Base-by-base conservation (phyloP, 2,113 vertebrate species). In the Cyanistes caeruleus region DNA sequence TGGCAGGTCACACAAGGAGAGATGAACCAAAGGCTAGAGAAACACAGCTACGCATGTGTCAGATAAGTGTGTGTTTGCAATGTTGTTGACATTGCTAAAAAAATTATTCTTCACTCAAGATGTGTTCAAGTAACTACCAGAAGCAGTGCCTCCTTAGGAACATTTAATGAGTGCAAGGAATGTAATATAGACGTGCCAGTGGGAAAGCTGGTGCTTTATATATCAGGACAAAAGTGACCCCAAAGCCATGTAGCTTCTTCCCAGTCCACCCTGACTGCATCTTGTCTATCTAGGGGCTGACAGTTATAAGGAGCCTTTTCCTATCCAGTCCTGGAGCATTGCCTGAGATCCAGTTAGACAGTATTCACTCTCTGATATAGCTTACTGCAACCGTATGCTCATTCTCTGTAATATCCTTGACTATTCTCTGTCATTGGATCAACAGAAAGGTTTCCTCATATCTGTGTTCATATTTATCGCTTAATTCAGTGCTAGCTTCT, bases 311-410 rank as follows among this genome's bases (percentile, higher is more conserved):
- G 13, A 95, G 2, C 1, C 0, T 56, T 84, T 86, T 65, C 39
- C 63, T 73, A 58, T 51, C 69, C 4, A 4, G 33, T 69, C 56
- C 73, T 86, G 76, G 89, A 95, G 76, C 4, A 0, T 48, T 90
- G 90, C 76, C 94, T 7, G 3, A 75, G 83, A 92, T 52, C 56
- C 73, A 84, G 78, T 96, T 85, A 82, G 79, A 15, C 44, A 64
- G 25, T 53, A n/a, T 53, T 93, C 4, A 1, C 23, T n/a, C 64
- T 79, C 69, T 63, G 64, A 16, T 87, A 10, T 2, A 87, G 39
- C 56, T 92, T 76, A 27, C 46, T 95, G 63, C 89, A 79, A 63
- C 69, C 95, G 81, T 93, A 86, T 82, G 89, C 59, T 92, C 35
- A 7, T 94, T 74, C 33, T 30, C 92, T 76, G 23, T 62, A 53